These are phyloP conservation scores for Turnix velox DNA, from an alignment of 2,113 vertebrate genomes.

Conservation along the genomic window DNA sequence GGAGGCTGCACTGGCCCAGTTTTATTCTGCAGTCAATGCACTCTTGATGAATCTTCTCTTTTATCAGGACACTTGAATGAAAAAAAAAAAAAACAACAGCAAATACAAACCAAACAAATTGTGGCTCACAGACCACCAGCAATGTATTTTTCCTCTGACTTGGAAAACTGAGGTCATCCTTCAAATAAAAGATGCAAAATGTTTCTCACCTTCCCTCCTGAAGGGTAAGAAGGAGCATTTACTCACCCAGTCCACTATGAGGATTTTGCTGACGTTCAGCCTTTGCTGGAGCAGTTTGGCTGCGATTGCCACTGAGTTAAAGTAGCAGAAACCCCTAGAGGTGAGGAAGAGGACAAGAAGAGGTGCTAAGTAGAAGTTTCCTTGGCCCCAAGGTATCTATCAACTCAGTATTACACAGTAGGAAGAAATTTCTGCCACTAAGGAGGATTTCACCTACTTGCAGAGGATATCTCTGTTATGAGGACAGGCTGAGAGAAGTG, in stretches of 20 bases:
- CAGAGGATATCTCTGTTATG: too few relatives aligned
- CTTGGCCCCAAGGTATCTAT: background rate
- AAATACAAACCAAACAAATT: too few relatives aligned
- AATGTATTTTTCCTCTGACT: background rate
- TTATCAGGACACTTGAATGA: background rate
- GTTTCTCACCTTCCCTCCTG: background rate
- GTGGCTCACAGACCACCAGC: background rate
- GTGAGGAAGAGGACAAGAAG: background rate
- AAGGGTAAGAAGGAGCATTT: background rate
- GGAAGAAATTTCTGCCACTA: background rate
- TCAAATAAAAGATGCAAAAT: background rate
- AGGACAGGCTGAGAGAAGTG: too few relatives aligned
- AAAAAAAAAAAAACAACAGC: too few relatives aligned
- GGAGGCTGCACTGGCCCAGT: background rate
- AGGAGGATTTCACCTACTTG: background rate
- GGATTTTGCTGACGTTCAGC: conserved; percentile 92
- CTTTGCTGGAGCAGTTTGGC: conserved; percentile 94
- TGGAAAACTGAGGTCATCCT: background rate
- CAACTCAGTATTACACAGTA: background rate
- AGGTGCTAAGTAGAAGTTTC: background rate
- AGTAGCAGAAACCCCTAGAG: conserved; percentile 98
- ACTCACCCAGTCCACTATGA: conserved; percentile 99
- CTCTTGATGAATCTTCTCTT: background rate
- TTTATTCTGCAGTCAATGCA: background rate
- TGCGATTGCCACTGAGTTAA: conserved; percentile 96